Conservation (phyloP, 2,797 vertebrate genomes). For the Poecile montanus region DNA sequence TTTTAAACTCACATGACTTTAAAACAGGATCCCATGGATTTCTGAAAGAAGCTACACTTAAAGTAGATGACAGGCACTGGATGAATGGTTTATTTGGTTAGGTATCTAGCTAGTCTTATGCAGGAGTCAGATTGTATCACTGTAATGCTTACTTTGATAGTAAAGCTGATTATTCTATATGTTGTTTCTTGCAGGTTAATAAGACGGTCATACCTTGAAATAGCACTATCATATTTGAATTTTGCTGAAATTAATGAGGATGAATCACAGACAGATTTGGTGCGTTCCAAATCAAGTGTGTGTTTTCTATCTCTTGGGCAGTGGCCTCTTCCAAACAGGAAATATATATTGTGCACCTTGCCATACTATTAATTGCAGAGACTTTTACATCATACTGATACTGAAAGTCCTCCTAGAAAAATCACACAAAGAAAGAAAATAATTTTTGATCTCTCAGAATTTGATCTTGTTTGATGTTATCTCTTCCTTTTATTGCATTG, state of each 20-base stretch:
- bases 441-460: not conserved
- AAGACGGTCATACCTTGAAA: slow-evolving; percentile 83
- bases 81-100: not conserved
- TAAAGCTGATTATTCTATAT: not conserved
- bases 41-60: not conserved
- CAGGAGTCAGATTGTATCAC: not conserved
- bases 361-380: not conserved
- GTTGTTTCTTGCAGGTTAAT: slow-evolving; percentile 76
- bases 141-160: not conserved
- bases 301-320: not conserved
- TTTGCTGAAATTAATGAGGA: slow-evolving; percentile 47
- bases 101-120: not conserved
- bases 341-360: not conserved
- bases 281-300: slow-evolving; percentile 50
- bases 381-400: not conserved
- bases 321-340: not conserved
- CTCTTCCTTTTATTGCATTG: not conserved
- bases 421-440: not conserved
- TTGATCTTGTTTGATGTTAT: not conserved
- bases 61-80: not conserved
- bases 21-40: not conserved
- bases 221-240: slow-evolving; percentile 79
- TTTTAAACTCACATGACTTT: not conserved
- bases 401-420: not conserved
- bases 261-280: not conserved